Conservation (phyloP, 2,888 invertebrate genomes). For the Oeneis ivallda region DNA sequence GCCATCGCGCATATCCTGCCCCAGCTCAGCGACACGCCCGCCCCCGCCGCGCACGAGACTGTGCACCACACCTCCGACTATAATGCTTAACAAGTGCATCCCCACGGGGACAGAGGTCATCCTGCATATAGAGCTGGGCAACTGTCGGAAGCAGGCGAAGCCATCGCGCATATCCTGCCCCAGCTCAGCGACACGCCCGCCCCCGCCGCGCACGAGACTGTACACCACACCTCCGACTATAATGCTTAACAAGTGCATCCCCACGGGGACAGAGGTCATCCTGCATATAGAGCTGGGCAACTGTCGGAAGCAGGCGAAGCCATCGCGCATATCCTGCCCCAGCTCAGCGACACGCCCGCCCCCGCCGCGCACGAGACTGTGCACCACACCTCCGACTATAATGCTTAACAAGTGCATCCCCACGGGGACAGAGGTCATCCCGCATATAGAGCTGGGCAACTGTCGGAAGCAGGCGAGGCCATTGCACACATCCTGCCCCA, state of each 20-base stretch:
- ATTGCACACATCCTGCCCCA: constrained; percentile 69
- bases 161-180: constrained; percentile 68
- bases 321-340: constrained; percentile 67
- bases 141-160: constrained; percentile 58
- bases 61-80: constrained; percentile 52
- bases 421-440: constrained; percentile 70
- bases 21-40: constrained; percentile 59
- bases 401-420: constrained; percentile 51
- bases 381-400: constrained; percentile 46
- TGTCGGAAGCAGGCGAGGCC: constrained; percentile 60
- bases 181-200: constrained; percentile 61
- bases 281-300: constrained; percentile 65
- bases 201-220: constrained; percentile 66
- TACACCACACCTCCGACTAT: constrained; percentile 49
- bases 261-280: constrained; percentile 72
- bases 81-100: constrained; percentile 44
- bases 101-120: constrained; percentile 74
- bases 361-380: constrained; percentile 69
- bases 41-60: constrained; percentile 66
- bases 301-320: constrained; percentile 63
- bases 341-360: constrained; percentile 60
- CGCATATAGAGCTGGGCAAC: constrained; percentile 64
- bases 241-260: constrained; percentile 47
- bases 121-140: constrained; percentile 64
- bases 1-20: constrained; percentile 70